These are phyloP conservation scores for Phasianus colchicus DNA, from an alignment of 2,113 vertebrate species.

Conservation along the genomic window DNA sequence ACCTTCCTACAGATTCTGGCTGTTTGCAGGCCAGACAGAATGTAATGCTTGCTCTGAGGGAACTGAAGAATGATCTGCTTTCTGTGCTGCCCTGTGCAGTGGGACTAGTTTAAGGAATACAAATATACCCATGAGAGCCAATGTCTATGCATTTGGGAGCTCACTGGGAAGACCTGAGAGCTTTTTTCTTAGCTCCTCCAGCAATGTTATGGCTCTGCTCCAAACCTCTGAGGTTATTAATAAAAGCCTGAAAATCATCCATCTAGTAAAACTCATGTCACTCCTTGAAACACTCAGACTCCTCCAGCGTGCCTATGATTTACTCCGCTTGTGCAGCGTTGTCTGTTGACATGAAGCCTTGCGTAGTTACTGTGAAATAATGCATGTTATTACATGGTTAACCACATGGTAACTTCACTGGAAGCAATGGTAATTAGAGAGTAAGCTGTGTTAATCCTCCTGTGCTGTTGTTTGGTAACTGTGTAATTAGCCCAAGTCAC, in stretches of 20 bases:
- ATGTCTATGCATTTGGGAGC: background rate
- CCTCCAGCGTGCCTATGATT: constrained; percentile 43
- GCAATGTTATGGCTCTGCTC: background rate
- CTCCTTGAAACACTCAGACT: constrained; percentile 22
- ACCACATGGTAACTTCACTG: constrained; percentile 65
- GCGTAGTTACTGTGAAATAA: constrained; percentile 68
- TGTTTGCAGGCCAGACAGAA: background rate
- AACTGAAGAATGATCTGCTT: background rate
- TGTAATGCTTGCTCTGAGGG: background rate
- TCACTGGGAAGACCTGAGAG: background rate
- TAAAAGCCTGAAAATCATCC: constrained; percentile 17
- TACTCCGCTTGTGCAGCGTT: constrained; percentile 35
- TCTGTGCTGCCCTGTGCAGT: background rate
- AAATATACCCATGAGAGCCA: background rate
- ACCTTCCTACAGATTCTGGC: background rate
- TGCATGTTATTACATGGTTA: constrained; percentile 64
- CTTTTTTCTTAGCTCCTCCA: background rate
- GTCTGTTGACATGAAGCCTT: constrained; percentile 51
- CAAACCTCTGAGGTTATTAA: background rate
- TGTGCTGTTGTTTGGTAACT: constrained; percentile 58
- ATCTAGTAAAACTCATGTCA: constrained; percentile 4
- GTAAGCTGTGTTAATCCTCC: constrained; percentile 45
- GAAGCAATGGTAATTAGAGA: constrained; percentile 61
- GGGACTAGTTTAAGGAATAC: background rate
- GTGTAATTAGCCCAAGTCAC: constrained; percentile 57